Base-by-base conservation (phyloP, 2,888 invertebrate genomes). In the Maniola hyperantus region DNA sequence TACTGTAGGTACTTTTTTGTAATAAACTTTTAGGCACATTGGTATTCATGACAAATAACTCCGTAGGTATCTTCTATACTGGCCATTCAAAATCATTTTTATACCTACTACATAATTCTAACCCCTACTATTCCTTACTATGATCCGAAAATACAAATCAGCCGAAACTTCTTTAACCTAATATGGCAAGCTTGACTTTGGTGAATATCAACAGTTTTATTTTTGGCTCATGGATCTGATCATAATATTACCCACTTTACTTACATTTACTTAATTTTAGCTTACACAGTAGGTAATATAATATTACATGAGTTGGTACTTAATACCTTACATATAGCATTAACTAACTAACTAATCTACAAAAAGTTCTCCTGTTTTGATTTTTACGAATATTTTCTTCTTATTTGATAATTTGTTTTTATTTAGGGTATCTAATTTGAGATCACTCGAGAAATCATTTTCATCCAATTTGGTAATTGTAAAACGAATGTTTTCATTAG, bases 401-500 rank as follows among this genome's bases (percentile, higher is more conserved):
- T 85, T 86, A 75, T 83, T 84, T 71, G 82, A 82, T 64, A 73
- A 69, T 66, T 73, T 73, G 72, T 70, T 77, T 67, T 83, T 83
- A 72, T 75, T 79, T 71, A 81, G 77, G 72, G 83, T 69, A 73
- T 88, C 83, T 81, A 91, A 81, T 81, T 86, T 87, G 83, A 90
- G 85, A 84, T 91, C 89, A 77, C 78, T 76, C 62, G 83, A 74
- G 64, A 79, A 77, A 71, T 88, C 87, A 36, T 66, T 79, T 63
- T 89, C 89, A 65, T 93, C 91, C 53, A 92, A 73, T 78, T 92
- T 92, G 67, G 85, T 90, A 66, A 94, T 88, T 71, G 90, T 93
- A 74, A 95, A 91, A 77, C 93, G 93, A 68, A 95, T 89, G 68
- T 93, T 92, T 78, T 94, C 93, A 77, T 93, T 94, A 71, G 93